phyloP scores from a whole-genome alignment of 2,797 vertebrate genomes.

The Darevskia nairensis region DNA sequence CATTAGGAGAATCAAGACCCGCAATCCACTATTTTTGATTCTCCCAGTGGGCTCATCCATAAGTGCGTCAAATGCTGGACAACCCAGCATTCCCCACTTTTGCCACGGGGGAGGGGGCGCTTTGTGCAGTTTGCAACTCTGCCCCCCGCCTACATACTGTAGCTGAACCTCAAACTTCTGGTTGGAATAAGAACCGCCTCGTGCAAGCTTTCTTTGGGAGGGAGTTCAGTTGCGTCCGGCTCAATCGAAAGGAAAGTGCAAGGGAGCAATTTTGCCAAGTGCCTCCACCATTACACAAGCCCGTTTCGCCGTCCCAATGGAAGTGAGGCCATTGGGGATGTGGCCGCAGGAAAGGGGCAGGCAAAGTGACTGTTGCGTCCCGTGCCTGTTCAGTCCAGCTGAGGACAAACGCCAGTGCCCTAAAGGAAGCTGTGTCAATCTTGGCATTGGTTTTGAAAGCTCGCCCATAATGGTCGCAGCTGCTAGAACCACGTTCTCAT shows the following conservation, averaged over 20 bases:
- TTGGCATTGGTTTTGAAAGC: background rate
- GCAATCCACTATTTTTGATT: background rate
- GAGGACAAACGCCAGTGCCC: background rate
- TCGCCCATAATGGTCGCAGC: background rate
- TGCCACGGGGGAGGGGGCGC: background rate
- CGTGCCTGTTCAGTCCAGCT: no score
- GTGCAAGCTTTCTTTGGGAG: background rate
- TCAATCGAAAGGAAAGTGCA: no score
- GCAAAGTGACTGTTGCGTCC: background rate
- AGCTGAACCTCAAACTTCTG: background rate
- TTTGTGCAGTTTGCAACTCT: background rate
- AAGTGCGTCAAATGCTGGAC: background rate
- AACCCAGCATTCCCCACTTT: no score
- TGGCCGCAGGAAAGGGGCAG: no score
- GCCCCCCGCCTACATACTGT: no score
- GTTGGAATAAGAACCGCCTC: background rate
- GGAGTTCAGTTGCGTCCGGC: background rate
- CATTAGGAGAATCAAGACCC: background rate
- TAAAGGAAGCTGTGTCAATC: background rate
- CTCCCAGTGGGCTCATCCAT: background rate
- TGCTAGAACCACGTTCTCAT: background rate
- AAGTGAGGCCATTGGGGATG: background rate
- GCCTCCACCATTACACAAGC: background rate
- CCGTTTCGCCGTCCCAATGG: background rate
- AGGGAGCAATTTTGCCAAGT: background rate